Percentiles rank a stretch among this genome's conserved stretches.
These are phyloP conservation scores for Centruroides vittatus DNA, from an alignment of 1,140 invertebrate species.

Conservation along the genomic window DNA sequence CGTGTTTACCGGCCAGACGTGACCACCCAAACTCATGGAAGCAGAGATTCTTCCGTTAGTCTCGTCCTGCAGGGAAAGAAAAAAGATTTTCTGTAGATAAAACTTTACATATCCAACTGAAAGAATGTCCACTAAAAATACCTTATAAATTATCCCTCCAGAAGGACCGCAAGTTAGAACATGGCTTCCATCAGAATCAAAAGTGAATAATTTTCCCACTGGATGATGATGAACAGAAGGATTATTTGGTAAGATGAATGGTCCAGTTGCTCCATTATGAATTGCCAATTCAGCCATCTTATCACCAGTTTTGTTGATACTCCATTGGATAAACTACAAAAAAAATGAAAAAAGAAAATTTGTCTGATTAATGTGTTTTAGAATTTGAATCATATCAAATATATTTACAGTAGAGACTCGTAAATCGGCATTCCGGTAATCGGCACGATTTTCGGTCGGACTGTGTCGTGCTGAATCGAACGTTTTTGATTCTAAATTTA, in stretches of 20 bases:
- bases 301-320: constrained; percentile 36
- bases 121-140: constrained; percentile 21
- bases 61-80: not conserved
- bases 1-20: constrained; percentile 38
- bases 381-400: too few relatives aligned
- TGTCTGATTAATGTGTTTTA: too few relatives aligned
- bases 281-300: constrained; percentile 33
- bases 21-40: constrained; percentile 34
- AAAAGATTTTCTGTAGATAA: not conserved
- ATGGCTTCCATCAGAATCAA: constrained; percentile 43
- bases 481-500: too few relatives aligned
- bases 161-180: constrained; percentile 41
- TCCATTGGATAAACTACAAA: constrained; percentile 36
- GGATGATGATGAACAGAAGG: constrained; percentile 11
- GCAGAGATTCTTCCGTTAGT: not conserved
- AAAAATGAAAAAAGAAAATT: too few relatives aligned
- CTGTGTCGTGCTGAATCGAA: too few relatives aligned
- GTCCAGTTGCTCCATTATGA: constrained; percentile 23
- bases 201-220: constrained; percentile 36
- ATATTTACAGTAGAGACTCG: too few relatives aligned
- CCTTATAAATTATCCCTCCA: constrained; percentile 45
- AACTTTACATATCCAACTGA: not conserved
- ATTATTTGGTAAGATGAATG: constrained; percentile 14
- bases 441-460: too few relatives aligned
- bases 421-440: too few relatives aligned